Evolutionary conservation across 2,888 invertebrate species (phyloP).

Genomic region (Antheraea assamensis): DNA sequence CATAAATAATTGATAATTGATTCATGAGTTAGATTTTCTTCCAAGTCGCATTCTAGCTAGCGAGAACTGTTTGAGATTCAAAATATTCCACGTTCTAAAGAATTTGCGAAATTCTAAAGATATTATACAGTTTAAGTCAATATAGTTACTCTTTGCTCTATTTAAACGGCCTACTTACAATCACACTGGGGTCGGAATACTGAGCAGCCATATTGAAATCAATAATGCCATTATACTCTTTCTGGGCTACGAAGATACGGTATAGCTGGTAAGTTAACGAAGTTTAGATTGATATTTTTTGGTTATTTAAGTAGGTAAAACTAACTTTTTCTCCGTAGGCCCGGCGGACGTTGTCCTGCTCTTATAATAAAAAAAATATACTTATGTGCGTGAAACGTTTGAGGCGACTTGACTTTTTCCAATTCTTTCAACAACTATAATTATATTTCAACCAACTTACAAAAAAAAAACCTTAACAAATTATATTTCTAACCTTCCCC

Average conservation of each 20-base stretch:
- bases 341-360: no score
- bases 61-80: no score
- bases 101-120: neutral
- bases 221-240: neutral
- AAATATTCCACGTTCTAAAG: neutral
- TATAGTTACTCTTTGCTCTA: neutral
- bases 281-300: neutral
- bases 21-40: no score
- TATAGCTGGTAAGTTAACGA: neutral
- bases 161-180: neutral
- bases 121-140: neutral
- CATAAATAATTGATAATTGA: no score
- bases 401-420: no score
- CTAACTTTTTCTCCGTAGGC: neutral
- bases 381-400: no score
- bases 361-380: no score
- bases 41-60: no score
- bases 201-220: neutral
- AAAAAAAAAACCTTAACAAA: no score
- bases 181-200: neutral
- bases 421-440: no score
- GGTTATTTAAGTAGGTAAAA: neutral
- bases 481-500: no score
- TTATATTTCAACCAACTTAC: no score
- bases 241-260: neutral